phyloP scores from a whole-genome alignment of 2,797 vertebrate species.

The Onychomys arenicola region DNA sequence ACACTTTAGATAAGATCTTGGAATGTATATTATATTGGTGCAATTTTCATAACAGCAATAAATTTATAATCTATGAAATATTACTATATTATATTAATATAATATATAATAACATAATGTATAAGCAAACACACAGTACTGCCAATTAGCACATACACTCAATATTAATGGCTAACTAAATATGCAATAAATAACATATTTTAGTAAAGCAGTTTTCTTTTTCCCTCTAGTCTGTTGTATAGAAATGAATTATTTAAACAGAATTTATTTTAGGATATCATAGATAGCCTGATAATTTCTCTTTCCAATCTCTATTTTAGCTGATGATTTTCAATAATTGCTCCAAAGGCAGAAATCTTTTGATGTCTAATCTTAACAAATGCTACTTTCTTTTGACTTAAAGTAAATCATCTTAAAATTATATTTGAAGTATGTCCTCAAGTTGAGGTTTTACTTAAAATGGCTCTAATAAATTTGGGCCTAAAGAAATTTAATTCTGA shows the following conservation, averaged over 20 bases:
- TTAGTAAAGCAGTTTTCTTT: background rate
- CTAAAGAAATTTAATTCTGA: background rate
- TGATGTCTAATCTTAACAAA: background rate
- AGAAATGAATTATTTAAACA: background rate
- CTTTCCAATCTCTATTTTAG: background rate
- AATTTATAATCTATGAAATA: background rate
- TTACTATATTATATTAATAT: background rate
- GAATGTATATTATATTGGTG: background rate
- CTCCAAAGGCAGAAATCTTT: background rate
- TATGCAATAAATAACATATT: background rate
- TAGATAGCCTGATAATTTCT: background rate
- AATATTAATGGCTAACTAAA: background rate
- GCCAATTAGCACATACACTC: background rate
- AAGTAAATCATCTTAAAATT: conserved; percentile 13
- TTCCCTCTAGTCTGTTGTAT: background rate
- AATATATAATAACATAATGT: background rate
- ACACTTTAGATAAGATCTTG: background rate
- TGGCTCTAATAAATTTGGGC: background rate
- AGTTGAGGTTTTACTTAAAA: conserved; percentile 39
- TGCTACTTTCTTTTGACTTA: background rate
- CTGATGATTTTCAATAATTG: background rate
- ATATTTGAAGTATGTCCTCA: background rate
- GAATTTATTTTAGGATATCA: background rate
- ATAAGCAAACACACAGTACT: too few species aligned
- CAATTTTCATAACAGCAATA: background rate